Evolutionary conservation across 2,113 vertebrate species (phyloP).

Genomic region (Sardina pilchardus): DNA sequence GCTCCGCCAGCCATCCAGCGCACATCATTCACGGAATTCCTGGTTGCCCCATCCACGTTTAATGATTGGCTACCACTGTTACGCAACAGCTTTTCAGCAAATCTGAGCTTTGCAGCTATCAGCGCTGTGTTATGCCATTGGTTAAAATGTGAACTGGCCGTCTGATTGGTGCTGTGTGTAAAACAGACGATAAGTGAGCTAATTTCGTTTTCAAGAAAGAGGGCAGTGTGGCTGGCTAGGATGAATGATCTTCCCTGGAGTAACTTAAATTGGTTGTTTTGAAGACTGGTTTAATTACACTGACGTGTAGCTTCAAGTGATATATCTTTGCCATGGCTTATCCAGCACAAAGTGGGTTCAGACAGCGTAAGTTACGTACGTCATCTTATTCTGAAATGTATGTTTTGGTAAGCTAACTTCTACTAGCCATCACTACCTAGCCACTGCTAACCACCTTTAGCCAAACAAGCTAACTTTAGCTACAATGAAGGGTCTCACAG

Average conservation of each 20-base stretch:
- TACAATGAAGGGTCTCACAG: not conserved
- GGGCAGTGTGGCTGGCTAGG: not conserved
- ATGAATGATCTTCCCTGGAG: not conserved
- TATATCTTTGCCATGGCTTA: conserved; percentile 63
- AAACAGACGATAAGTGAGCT: conserved; percentile 4
- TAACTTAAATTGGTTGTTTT: not conserved
- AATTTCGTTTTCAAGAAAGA: not conserved
- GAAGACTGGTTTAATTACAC: not conserved
- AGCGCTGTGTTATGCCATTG: not conserved
- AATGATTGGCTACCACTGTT: not conserved
- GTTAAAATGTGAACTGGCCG: not conserved
- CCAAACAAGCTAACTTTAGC: not conserved
- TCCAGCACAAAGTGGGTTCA: conserved; percentile 63
- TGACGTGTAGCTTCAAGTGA: not conserved
- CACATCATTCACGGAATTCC: not conserved
- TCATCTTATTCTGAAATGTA: conserved; percentile 34
- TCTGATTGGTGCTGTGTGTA: not conserved
- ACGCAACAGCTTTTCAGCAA: not conserved
- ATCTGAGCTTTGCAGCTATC: not conserved
- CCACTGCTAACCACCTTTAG: not conserved
- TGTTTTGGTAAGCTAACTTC: conserved; percentile 3
- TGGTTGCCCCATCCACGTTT: not conserved
- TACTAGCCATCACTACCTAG: not conserved
- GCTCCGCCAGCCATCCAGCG: no score
- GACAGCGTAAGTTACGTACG: conserved; percentile 78